These are phyloP conservation scores for Pandemis cinnamomeana DNA, from an alignment of 2,888 invertebrate species.

Conservation along the genomic window DNA sequence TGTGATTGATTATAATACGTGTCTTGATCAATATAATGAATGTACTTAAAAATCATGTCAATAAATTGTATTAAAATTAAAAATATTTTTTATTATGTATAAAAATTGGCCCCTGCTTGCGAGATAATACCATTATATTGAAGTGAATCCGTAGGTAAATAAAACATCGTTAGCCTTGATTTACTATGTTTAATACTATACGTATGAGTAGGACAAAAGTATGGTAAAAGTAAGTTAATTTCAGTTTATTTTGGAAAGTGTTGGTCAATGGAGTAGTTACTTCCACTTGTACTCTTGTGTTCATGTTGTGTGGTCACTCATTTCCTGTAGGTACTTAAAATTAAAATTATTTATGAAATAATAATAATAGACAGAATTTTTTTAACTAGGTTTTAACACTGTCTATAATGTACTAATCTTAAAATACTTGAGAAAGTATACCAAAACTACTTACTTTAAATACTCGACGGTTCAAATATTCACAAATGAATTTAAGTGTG, in stretches of 20 bases:
- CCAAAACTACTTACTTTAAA: background rate
- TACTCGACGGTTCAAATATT: slow-evolving; percentile 5
- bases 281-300: background rate
- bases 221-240: background rate
- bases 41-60: slow-evolving; percentile 52
- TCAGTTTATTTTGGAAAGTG: background rate
- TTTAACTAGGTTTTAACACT: background rate
- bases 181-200: background rate
- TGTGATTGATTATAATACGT: slow-evolving; percentile 43
- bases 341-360: background rate
- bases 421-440: slow-evolving; percentile 8
- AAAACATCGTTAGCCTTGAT: background rate
- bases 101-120: too few relatives aligned
- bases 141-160: background rate
- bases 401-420: background rate
- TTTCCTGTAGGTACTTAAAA: background rate
- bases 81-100: background rate
- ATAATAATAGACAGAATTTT: background rate
- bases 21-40: slow-evolving; percentile 50
- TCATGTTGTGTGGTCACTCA: background rate
- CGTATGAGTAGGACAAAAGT: background rate
- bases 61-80: slow-evolving; percentile 51
- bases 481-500: background rate
- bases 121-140: too few relatives aligned
- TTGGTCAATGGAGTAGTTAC: background rate